phyloP scores from a whole-genome alignment of 2,797 vertebrate species.

The Pseudochirops corinnae region DNA sequence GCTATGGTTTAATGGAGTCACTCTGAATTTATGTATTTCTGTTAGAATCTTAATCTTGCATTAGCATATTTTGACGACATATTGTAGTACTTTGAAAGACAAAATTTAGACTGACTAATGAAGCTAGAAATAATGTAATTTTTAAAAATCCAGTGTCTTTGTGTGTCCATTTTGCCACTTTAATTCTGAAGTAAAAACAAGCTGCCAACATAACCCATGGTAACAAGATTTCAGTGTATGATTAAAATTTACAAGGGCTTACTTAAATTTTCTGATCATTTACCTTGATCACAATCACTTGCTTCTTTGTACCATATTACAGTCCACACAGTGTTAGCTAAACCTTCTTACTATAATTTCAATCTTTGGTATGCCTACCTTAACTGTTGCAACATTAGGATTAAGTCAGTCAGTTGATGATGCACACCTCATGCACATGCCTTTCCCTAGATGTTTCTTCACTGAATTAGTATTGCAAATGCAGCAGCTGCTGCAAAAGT shows the following conservation, averaged over 20 bases:
- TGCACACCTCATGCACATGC: neutral
- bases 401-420: neutral
- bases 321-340: neutral
- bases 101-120: neutral
- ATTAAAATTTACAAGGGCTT: neutral
- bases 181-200: neutral
- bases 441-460: neutral
- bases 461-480: neutral
- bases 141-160: too few relatives aligned
- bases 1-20: neutral
- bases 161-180: neutral
- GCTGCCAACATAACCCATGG: too few relatives aligned
- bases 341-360: neutral
- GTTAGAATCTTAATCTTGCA: neutral
- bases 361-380: neutral
- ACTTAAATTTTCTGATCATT: neutral
- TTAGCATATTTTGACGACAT: neutral
- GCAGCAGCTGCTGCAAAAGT: neutral
- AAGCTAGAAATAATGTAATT: neutral
- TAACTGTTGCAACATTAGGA: neutral
- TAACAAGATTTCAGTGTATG: neutral
- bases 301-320: neutral
- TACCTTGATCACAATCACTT: neutral
- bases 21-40: neutral
- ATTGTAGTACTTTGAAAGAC: neutral